These are phyloP conservation scores for Sebastiscus tertius DNA, from an alignment of 2,797 vertebrate genomes.

Conservation along the genomic window DNA sequence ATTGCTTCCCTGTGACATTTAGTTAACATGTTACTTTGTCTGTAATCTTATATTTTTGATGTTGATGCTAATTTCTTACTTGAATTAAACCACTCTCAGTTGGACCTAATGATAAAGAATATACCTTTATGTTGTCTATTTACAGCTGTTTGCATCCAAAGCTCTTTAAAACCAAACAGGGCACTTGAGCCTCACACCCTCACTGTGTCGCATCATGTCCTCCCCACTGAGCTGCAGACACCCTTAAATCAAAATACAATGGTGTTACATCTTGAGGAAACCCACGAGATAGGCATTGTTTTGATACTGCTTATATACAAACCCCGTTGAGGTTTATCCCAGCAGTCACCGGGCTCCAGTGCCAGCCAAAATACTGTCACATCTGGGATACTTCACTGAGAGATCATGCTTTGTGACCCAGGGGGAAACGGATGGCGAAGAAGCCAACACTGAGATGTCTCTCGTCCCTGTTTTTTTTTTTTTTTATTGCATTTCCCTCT, in stretches of 20 bases:
- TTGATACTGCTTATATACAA: conserved; percentile 43
- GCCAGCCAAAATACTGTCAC: conserved; percentile 69
- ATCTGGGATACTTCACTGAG: conserved; percentile 53
- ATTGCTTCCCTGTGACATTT: not conserved
- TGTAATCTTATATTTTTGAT: not conserved
- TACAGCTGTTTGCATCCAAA: not conserved
- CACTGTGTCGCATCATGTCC: not conserved
- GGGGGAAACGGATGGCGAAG: conserved; percentile 48
- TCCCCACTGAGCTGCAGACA: conserved; percentile 17
- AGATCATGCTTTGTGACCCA: conserved; percentile 73
- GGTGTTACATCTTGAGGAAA: conserved; percentile 39
- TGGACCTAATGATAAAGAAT: not conserved
- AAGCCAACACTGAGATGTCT: conserved; percentile 53
- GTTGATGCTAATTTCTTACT: not conserved
- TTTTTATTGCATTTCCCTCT: conserved; percentile 32
- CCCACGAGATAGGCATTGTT: conserved; percentile 41
- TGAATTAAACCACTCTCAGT: not conserved
- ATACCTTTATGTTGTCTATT: not conserved
- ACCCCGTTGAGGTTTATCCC: conserved; percentile 66
- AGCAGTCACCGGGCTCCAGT: conserved; percentile 56
- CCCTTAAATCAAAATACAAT: conserved; percentile 43
- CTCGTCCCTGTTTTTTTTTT: conserved; percentile 9
- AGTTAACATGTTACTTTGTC: not conserved
- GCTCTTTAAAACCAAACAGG: not conserved
- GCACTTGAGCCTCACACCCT: not conserved